phyloP scores from a whole-genome alignment of 2,797 vertebrate species.

The Furcifer pardalis region DNA sequence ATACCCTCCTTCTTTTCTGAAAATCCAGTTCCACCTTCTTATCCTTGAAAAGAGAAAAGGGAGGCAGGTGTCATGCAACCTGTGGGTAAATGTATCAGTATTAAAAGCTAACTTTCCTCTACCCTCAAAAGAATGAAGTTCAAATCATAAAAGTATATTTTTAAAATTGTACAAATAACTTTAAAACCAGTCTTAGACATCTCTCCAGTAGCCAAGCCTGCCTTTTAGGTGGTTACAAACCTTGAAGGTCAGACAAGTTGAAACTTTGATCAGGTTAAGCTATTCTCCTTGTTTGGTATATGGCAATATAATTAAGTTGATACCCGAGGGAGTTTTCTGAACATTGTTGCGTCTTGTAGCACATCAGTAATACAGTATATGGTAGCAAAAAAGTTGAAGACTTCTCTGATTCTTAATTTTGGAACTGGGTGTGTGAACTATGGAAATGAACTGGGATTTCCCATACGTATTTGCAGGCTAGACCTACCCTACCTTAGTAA shows the following conservation, averaged over 20 bases:
- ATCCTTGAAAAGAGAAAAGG: not conserved
- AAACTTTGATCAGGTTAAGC: slow-evolving; percentile 76
- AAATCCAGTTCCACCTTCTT: not conserved
- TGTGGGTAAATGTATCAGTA: slow-evolving; percentile 25
- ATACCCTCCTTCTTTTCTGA: not conserved
- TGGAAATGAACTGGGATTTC: slow-evolving; percentile 5
- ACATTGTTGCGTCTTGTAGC: slow-evolving; percentile 73
- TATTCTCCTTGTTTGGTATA: slow-evolving; percentile 65
- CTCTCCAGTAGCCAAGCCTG: slow-evolving; percentile 62
- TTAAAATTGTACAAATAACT: slow-evolving; percentile 73
- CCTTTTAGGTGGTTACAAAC: slow-evolving; percentile 74
- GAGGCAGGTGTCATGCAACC: slow-evolving; percentile 14
- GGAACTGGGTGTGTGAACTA: slow-evolving; percentile 36
- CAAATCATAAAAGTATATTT: slow-evolving; percentile 69
- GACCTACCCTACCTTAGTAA: not conserved
- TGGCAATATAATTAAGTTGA: slow-evolving; percentile 72
- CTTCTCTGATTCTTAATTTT: slow-evolving; percentile 57
- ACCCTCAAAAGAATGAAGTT: slow-evolving; percentile 40
- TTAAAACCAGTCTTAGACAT: slow-evolving; percentile 70
- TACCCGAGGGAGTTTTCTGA: slow-evolving; percentile 72
- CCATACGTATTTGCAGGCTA: not conserved
- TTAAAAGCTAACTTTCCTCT: slow-evolving; percentile 50
- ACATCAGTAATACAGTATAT: slow-evolving; percentile 47
- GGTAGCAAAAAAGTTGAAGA: slow-evolving; percentile 55
- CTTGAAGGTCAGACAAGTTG: slow-evolving; percentile 74